Percentiles rank a stretch among this genome's conserved stretches.
phyloP scores from a whole-genome alignment of 2,888 invertebrate species.

The Resseliella maxima region DNA sequence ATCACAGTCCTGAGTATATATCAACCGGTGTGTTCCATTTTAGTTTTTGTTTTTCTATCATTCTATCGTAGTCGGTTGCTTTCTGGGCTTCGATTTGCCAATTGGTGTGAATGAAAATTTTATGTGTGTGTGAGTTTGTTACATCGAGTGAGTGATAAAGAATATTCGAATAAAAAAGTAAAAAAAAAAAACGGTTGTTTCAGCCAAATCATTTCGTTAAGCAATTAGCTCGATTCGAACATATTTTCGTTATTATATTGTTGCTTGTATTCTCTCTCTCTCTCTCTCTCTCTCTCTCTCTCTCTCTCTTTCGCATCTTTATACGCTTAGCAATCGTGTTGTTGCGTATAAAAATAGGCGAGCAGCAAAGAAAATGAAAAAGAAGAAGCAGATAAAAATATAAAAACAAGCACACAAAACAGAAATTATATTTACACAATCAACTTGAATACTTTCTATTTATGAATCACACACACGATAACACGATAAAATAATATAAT shows the following conservation, averaged over 20 bases:
- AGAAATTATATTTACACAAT: conserved; percentile 1
- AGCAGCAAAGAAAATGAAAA: neutral
- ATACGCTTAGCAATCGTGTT: neutral
- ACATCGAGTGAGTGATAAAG: too few relatives aligned
- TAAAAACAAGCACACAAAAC: neutral
- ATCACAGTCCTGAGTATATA: too few relatives aligned
- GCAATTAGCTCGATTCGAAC: neutral
- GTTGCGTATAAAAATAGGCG: neutral
- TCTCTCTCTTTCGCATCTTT: too few relatives aligned
- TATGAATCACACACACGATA: conserved; percentile 43
- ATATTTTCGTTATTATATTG: neutral
- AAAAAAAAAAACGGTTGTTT: neutral
- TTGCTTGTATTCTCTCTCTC: neutral
- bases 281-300: too few relatives aligned
- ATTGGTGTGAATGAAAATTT: neutral
- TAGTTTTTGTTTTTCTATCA: too few relatives aligned
- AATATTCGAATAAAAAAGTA: too few relatives aligned
- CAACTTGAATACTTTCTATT: conserved; percentile 36
- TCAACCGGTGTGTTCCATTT: conserved; percentile 29
- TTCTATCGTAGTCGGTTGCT: neutral
- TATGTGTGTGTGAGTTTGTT: too few relatives aligned
- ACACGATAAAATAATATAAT: neutral
- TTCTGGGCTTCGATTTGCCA: neutral
- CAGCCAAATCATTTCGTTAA: conserved; percentile 2
- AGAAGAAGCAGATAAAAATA: neutral